phyloP scores from a whole-genome alignment of 1,140 invertebrate species.

The Bombus cullumanus region DNA sequence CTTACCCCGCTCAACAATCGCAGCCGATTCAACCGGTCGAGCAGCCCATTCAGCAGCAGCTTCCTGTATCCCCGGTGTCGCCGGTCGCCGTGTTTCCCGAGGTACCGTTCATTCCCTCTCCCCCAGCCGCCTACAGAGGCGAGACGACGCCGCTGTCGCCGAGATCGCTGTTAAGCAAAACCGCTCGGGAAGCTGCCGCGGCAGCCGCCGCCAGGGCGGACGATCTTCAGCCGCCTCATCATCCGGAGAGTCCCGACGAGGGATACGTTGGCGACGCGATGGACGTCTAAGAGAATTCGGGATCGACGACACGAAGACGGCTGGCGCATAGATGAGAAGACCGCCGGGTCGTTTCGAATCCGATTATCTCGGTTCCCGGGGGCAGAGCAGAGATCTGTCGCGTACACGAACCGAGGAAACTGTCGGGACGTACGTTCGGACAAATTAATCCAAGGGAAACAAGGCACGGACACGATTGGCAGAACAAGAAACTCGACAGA shows the following conservation, averaged over 20 bases:
- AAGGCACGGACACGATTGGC: slow-evolving; percentile 50
- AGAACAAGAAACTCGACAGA: slow-evolving; percentile 36
- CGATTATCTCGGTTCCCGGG: not conserved
- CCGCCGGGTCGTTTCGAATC: not conserved
- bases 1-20: slow-evolving; percentile 80
- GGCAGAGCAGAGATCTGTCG: not conserved
- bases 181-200: slow-evolving; percentile 71
- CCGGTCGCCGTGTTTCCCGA: slow-evolving; percentile 82
- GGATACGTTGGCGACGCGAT: slow-evolving; percentile 91
- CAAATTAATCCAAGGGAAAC: slow-evolving; percentile 60
- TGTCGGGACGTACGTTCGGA: slow-evolving; percentile 11
- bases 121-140: slow-evolving; percentile 83
- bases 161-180: slow-evolving; percentile 73
- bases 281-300: slow-evolving; percentile 77
- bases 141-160: slow-evolving; percentile 76
- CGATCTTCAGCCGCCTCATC: slow-evolving; percentile 77
- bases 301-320: no score
- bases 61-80: slow-evolving; percentile 68
- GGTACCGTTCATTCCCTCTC: slow-evolving; percentile 87
- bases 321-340: no score
- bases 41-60: slow-evolving; percentile 78
- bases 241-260: slow-evolving; percentile 93
- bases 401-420: slow-evolving; percentile 12
- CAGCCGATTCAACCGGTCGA: slow-evolving; percentile 67
- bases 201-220: slow-evolving; percentile 71